Percentiles rank a stretch among this genome's conserved stretches.
These are phyloP conservation scores for Carpatolechia fugitivella DNA, from an alignment of 2,888 invertebrate species.

Conservation along the genomic window DNA sequence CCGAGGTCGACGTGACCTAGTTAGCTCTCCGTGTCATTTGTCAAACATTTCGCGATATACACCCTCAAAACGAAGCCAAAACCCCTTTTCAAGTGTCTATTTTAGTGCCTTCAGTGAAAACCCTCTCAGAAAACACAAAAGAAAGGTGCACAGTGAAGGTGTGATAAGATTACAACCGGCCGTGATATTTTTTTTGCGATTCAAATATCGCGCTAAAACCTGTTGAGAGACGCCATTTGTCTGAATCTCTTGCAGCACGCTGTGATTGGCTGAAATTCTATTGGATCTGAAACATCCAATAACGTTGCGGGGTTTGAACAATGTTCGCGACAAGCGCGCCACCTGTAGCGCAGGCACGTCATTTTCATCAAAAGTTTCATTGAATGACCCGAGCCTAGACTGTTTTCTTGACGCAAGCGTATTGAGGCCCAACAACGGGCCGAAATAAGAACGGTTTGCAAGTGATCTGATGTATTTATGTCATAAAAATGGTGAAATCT, in stretches of 20 bases:
- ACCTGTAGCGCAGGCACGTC: constrained; percentile 66
- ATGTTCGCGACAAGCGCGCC: constrained; percentile 64
- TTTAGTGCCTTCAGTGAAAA: neutral
- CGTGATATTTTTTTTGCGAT: constrained; percentile 48
- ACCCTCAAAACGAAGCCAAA: constrained; percentile 7
- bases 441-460: constrained; percentile 72
- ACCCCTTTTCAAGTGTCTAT: neutral
- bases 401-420: constrained; percentile 74
- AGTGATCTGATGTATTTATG: constrained; percentile 85
- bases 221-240: constrained; percentile 46
- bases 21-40: constrained; percentile 37
- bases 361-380: constrained; percentile 74
- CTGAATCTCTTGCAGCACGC: constrained; percentile 29
- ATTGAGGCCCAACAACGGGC: constrained; percentile 78
- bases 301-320: constrained; percentile 29
- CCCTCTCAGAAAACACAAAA: neutral
- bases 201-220: constrained; percentile 50
- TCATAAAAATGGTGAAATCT: constrained; percentile 91
- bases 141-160: constrained; percentile 6
- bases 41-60: constrained; percentile 20
- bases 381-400: constrained; percentile 71
- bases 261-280: constrained; percentile 49
- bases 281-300: constrained; percentile 45
- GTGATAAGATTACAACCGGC: constrained; percentile 31
- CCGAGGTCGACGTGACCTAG: constrained; percentile 68